Evolutionary conservation across 2,888 invertebrate genomes (phyloP), one percentile per base, ranked within the genome.

Genomic region (Heliconius aoede): DNA sequence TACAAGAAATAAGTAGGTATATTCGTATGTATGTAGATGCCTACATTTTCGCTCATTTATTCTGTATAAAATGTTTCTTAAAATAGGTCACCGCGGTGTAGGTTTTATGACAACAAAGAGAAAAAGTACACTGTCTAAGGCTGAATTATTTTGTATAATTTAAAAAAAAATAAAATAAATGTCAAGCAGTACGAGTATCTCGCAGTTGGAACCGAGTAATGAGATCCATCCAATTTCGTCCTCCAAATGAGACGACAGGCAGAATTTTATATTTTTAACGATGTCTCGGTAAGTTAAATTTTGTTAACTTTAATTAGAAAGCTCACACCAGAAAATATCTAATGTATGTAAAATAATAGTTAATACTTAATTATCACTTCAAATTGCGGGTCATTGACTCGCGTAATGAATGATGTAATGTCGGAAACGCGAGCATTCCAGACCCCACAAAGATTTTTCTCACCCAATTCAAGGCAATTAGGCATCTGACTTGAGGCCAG

Each of bases 381-480:
- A 80, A 82, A 82, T 83, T 82, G 82, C 80, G 81, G 88, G 85
- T 87, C 88, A 85, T 81, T 85, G 87, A 87, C 88, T 81, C 79
- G 68, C 79, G 77, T 83, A 81, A 81, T 80, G 81, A 83, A 81
- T 88, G 86, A 86, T 85, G 86, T 85, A 86, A 84, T 78, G 85
- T 84, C 86, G 87, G 86, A 87, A 87, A 81, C 81, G 75, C 80
- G 83, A 85, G 84, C 84, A 88, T 87, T 86, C 87, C 85, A 83
- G 81, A 85, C 81, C 84, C 84, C 85, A 87, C 85, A 84, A 82
- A 79, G 80, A 83, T 86, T 88, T 88, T 89, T 88, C 86, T 86
- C 88, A 86, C 87, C 87, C 84, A 87, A 90, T 91, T 91, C 83
- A 86, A 82, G 86, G 82, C 85, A 91, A 91, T 91, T 91, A 91